These are phyloP conservation scores for Drosophila leontia DNA, from an alignment of 1,140 invertebrate species.

Conservation along the genomic window DNA sequence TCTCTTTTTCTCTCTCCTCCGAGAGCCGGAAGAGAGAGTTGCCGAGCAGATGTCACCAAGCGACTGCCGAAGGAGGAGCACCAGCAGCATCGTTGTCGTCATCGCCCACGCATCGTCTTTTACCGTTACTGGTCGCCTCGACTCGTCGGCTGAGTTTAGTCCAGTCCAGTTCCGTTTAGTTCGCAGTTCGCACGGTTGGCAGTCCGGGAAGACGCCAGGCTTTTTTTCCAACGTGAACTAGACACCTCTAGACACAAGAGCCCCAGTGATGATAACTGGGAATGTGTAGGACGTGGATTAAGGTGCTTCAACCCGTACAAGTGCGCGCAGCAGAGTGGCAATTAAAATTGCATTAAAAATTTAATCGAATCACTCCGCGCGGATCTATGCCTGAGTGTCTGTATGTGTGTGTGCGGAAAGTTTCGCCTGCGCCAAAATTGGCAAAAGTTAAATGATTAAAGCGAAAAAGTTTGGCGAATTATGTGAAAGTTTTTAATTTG, in stretches of 20 bases:
- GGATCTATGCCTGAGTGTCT: slow-evolving; percentile 6
- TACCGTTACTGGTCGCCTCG: slow-evolving; percentile 14
- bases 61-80: slow-evolving; percentile 50
- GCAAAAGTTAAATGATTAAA: slow-evolving; percentile 55
- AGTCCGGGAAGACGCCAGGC: slow-evolving; percentile 10
- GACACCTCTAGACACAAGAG: slow-evolving; percentile 16
- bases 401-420: slow-evolving; percentile 34
- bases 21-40: slow-evolving; percentile 3
- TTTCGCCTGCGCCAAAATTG: slow-evolving; percentile 43
- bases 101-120: slow-evolving; percentile 32
- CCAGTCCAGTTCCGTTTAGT: slow-evolving; percentile 36
- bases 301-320: slow-evolving; percentile 54
- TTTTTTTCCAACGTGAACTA: slow-evolving; percentile 18
- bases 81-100: slow-evolving; percentile 56
- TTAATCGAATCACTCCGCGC: slow-evolving; percentile 34
- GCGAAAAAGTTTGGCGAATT: slow-evolving; percentile 30
- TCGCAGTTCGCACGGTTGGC: slow-evolving; percentile 23
- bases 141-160: slow-evolving; percentile 9
- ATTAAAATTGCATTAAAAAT: slow-evolving; percentile 67
- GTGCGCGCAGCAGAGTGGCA: slow-evolving; percentile 46
- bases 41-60: slow-evolving; percentile 59
- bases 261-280: slow-evolving; percentile 7
- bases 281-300: slow-evolving; percentile 55
- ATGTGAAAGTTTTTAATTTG: slow-evolving; percentile 51
- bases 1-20: slow-evolving; percentile 14